These are phyloP conservation scores for Helleia helle DNA, from an alignment of 2,888 invertebrate genomes.

Conservation along the genomic window DNA sequence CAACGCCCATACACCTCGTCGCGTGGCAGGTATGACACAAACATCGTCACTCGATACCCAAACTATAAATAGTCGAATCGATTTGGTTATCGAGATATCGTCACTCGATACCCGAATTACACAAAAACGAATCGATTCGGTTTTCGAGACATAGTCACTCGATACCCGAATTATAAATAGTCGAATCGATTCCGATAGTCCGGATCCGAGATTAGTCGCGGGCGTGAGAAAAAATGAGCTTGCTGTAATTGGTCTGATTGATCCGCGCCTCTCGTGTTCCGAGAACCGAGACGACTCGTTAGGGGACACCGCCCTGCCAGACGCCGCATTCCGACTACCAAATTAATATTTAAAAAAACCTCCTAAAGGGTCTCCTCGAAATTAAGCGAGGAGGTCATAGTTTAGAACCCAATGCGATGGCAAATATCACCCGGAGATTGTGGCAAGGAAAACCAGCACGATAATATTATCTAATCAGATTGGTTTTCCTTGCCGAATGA, in stretches of 20 bases:
- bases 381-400: too few relatives aligned
- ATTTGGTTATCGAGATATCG: not conserved
- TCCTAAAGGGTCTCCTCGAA: too few relatives aligned
- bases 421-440: too few relatives aligned
- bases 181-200: not conserved
- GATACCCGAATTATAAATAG: constrained; percentile 7
- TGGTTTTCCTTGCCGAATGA: too few relatives aligned
- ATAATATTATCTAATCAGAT: constrained; percentile 1
- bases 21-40: too few relatives aligned
- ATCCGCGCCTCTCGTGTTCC: constrained; percentile 60
- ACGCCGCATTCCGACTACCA: constrained; percentile 24
- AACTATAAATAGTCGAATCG: not conserved
- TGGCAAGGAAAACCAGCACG: too few relatives aligned
- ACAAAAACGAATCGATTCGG: not conserved
- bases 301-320: constrained; percentile 45
- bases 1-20: too few relatives aligned
- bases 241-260: constrained; percentile 70
- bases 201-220: constrained; percentile 18
- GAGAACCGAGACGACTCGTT: constrained; percentile 57
- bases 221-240: constrained; percentile 51
- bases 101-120: not conserved
- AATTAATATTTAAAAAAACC: too few relatives aligned
- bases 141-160: not conserved
- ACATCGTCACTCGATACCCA: too few relatives aligned
- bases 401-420: too few relatives aligned